Conservation (phyloP, 2,113 vertebrate genomes). For the Thryonomys swinderianus region DNA sequence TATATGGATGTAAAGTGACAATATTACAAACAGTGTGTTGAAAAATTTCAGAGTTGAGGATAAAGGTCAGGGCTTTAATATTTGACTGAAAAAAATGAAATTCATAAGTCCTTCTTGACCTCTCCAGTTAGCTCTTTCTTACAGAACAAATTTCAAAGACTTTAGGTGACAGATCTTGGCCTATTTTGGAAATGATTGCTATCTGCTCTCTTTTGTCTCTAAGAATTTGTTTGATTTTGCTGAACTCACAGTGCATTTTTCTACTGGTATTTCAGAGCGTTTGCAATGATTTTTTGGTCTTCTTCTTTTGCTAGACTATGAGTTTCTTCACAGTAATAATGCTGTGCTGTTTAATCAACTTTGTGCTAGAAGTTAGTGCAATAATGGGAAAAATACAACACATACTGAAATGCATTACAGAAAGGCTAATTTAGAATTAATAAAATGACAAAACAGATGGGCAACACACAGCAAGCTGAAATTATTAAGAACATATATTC, state of each 20-base stretch:
- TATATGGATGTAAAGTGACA: neutral
- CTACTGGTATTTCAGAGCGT: neutral
- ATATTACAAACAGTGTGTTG: constrained; percentile 19
- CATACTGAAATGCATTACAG: neutral
- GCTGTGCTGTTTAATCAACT: neutral
- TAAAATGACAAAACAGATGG: neutral
- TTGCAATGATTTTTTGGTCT: neutral
- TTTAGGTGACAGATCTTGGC: neutral
- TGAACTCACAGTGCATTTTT: neutral
- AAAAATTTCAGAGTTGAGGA: constrained; percentile 14
- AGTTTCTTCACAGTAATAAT: neutral
- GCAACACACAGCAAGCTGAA: constrained; percentile 8
- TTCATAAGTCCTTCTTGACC: neutral
- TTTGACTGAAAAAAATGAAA: neutral
- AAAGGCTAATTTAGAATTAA: constrained; percentile 18
- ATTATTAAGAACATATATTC: neutral
- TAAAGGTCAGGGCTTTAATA: neutral
- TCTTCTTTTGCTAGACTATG: neutral
- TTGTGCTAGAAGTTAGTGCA: neutral
- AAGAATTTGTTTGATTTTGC: neutral
- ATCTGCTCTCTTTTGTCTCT: neutral
- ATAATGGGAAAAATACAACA: neutral
- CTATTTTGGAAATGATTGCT: neutral
- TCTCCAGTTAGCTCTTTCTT: neutral
- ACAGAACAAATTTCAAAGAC: constrained; percentile 31